Evolutionary conservation across 2,888 invertebrate species (phyloP).

Genomic region (Fabriciana adippe): DNA sequence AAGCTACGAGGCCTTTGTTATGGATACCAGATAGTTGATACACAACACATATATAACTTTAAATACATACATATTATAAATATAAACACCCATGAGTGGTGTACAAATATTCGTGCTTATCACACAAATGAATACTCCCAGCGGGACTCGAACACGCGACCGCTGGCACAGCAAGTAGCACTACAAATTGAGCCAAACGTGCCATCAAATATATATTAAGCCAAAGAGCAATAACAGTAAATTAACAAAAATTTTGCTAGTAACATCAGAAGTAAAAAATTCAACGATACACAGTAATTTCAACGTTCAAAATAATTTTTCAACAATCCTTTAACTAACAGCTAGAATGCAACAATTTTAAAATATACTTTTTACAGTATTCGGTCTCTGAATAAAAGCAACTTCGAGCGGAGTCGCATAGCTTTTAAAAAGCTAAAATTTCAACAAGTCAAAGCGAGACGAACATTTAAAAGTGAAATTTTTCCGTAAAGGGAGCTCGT

Average conservation of each 20-base stretch:
- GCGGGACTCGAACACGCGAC: no score
- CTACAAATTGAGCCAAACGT: no score
- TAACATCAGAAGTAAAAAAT: no score
- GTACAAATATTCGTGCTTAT: no score
- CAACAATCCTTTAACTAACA: constrained; percentile 9
- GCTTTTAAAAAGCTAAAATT: constrained; percentile 31
- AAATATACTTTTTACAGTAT: constrained; percentile 17
- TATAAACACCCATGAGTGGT: no score
- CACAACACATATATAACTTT: no score
- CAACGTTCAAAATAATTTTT: neutral
- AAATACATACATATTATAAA: no score
- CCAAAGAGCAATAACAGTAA: neutral
- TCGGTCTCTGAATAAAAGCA: constrained; percentile 18
- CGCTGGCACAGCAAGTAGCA: no score
- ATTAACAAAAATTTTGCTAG: neutral
- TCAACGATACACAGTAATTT: neutral
- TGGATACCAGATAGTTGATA: no score
- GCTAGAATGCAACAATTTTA: neutral
- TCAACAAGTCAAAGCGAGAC: constrained; percentile 37
- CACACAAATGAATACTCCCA: no score
- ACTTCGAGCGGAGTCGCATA: constrained; percentile 16
- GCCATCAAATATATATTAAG: no score
- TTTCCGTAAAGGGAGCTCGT: constrained; percentile 38
- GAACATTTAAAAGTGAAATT: constrained; percentile 41
- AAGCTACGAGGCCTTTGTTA: no score